Evolutionary conservation across 2,797 vertebrate genomes (phyloP).

Genomic region (Holocentrus rufus): DNA sequence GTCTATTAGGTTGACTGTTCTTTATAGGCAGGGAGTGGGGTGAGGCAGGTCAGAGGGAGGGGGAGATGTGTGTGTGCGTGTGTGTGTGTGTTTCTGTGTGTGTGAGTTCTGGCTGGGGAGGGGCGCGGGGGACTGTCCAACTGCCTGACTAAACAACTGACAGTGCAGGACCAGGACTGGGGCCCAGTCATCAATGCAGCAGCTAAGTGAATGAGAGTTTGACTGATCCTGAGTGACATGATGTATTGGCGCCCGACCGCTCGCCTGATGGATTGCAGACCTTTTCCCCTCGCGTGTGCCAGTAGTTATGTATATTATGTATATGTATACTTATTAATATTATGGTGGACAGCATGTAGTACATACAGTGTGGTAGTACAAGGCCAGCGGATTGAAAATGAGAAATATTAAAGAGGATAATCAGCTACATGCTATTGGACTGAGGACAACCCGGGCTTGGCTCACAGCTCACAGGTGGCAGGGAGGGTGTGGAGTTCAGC

Average conservation of each 20-base stretch:
- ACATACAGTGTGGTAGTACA: constrained; percentile 41
- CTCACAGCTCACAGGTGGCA: constrained; percentile 57
- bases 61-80: constrained; percentile 7
- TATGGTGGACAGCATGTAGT: not conserved
- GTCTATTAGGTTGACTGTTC: constrained; percentile 34
- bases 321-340: too few relatives aligned
- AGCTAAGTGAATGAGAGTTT: constrained; percentile 69
- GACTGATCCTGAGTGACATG: constrained; percentile 69
- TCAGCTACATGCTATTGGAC: constrained; percentile 40
- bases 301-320: constrained; percentile 58
- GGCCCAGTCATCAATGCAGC: constrained; percentile 67
- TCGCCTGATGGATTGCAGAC: constrained; percentile 64
- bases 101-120: constrained; percentile 11
- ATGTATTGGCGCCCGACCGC: constrained; percentile 63
- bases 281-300: constrained; percentile 40
- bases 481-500: constrained; percentile 35
- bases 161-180: constrained; percentile 48
- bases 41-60: constrained; percentile 42
- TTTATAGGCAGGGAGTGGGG: constrained; percentile 39
- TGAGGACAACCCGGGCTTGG: constrained; percentile 10
- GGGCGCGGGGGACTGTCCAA: constrained; percentile 52
- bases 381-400: constrained; percentile 50
- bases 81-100: constrained; percentile 5
- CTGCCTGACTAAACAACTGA: constrained; percentile 67
- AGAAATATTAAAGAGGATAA: constrained; percentile 51